phyloP scores from a whole-genome alignment of 1,140 invertebrate genomes.

The Pantala flavescens region DNA sequence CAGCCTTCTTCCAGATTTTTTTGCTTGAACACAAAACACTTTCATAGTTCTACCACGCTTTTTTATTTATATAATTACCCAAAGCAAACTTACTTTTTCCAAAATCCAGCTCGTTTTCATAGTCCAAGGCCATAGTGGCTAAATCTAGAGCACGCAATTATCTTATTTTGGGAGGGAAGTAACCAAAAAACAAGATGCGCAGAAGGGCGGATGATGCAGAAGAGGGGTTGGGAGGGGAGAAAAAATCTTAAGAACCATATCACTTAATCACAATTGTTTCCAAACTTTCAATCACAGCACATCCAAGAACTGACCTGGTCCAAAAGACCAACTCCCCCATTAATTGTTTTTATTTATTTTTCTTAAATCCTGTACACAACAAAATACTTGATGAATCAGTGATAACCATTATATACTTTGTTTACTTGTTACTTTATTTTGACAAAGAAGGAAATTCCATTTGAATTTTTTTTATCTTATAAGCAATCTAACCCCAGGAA shows the following conservation, averaged over 20 bases:
- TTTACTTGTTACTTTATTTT: neutral
- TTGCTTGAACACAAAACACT: neutral
- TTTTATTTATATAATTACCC: neutral
- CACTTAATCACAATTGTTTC: neutral
- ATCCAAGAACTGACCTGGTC: constrained; percentile 4
- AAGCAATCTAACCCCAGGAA: neutral
- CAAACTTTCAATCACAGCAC: neutral
- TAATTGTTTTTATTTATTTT: neutral
- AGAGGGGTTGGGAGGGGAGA: neutral
- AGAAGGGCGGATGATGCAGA: neutral
- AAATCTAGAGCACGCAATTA: neutral
- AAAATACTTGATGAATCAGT: constrained; percentile 4
- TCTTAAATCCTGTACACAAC: neutral
- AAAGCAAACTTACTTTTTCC: neutral
- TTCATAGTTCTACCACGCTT: neutral
- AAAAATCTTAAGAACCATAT: neutral
- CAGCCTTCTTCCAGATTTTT: neutral
- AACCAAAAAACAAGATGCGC: neutral
- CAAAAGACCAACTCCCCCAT: neutral
- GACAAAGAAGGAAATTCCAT: neutral
- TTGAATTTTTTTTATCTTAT: neutral
- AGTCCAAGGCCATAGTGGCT: neutral
- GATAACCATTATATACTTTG: constrained; percentile 5
- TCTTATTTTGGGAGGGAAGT: neutral
- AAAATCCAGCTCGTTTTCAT: neutral